These are phyloP conservation scores for Patiria miniata DNA, from an alignment of 35 echinoderm and acorn worm species.

Conservation along the genomic window DNA sequence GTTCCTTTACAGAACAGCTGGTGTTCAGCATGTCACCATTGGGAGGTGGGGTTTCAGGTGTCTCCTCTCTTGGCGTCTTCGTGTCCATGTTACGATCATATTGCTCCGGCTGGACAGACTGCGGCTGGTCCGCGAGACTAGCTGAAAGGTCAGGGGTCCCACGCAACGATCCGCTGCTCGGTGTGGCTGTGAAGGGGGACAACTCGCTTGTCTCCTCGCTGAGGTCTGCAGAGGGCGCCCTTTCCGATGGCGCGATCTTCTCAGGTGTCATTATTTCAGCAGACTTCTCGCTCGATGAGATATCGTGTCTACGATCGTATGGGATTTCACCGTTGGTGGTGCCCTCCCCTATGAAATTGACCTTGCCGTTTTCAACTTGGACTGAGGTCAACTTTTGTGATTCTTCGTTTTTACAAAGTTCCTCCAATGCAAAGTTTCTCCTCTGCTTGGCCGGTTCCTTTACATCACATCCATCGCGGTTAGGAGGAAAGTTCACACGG, in stretches of 20 bases:
- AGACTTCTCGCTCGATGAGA: background rate
- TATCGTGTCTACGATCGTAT: background rate
- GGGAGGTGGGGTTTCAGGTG: too few species aligned
- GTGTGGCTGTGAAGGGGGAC: background rate
- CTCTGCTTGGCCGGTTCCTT: background rate
- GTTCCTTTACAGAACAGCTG: too few species aligned
- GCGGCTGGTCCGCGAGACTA: background rate
- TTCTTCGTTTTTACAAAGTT: too few species aligned
- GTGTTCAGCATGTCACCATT: too few species aligned
- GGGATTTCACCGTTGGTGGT: background rate
- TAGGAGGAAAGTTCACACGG: too few species aligned
- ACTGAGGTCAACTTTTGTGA: too few species aligned
- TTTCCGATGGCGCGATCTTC: background rate
- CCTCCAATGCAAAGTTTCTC: too few species aligned
- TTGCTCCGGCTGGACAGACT: background rate
- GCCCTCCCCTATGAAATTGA: background rate
- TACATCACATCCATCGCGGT: too few species aligned
- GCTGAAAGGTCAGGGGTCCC: background rate
- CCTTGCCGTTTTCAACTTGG: too few species aligned
- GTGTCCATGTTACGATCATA: background rate
- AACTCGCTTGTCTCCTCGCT: conserved; percentile 12
- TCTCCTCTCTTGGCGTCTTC: too few species aligned
- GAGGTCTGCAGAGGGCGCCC: background rate
- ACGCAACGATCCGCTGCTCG: background rate
- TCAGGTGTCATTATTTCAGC: background rate